These are phyloP conservation scores for Sminthurides aquaticus DNA, from an alignment of 2,888 invertebrate species.

Conservation along the genomic window DNA sequence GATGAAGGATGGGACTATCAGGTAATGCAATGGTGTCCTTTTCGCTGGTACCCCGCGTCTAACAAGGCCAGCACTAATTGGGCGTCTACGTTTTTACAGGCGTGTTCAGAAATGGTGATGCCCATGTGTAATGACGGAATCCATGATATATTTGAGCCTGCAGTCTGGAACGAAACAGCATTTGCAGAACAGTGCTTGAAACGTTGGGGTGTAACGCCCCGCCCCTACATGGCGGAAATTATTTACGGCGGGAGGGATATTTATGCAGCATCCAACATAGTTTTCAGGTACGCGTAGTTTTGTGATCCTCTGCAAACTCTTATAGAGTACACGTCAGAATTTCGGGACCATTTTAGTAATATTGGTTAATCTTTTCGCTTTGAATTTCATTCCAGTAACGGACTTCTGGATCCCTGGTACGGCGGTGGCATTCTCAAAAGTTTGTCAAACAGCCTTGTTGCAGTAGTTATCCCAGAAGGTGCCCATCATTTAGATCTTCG, in stretches of 20 bases:
- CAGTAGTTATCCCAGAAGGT: constrained; percentile 69
- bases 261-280: constrained; percentile 55
- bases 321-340: no score
- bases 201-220: constrained; percentile 62
- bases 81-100: constrained; percentile 54
- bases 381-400: constrained; percentile 58
- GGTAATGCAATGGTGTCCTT: no score
- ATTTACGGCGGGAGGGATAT: constrained; percentile 78
- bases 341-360: no score
- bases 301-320: not conserved
- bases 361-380: not conserved
- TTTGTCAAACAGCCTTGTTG: constrained; percentile 58
- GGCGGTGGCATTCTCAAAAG: constrained; percentile 71
- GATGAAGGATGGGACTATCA: constrained; percentile 74
- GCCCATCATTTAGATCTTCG: constrained; percentile 82
- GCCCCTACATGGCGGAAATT: constrained; percentile 58
- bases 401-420: constrained; percentile 79
- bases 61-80: not conserved
- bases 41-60: no score
- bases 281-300: constrained; percentile 48
- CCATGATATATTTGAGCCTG: constrained; percentile 74
- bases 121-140: constrained; percentile 74
- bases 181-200: constrained; percentile 62
- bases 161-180: constrained; percentile 62
- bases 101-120: constrained; percentile 96